Evolutionary conservation across 1,140 invertebrate genomes (phyloP).

Genomic region (Halictus rubicundus): DNA sequence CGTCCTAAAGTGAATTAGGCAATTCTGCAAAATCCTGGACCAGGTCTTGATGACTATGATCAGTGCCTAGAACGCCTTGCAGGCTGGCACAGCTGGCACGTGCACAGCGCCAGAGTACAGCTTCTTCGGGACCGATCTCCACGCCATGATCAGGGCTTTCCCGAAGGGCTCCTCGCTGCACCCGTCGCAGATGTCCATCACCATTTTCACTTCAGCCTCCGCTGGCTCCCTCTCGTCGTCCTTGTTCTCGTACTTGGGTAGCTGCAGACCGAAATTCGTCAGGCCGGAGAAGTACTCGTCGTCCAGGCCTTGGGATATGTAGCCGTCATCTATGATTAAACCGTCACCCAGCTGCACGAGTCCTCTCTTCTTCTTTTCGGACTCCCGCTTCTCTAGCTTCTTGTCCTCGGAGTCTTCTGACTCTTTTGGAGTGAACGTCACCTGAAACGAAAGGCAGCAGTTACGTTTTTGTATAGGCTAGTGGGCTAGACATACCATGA

Average conservation of each 20-base stretch:
- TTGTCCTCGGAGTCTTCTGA: conserved; percentile 31
- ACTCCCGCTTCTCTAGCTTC: conserved; percentile 54
- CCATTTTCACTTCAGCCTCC: conserved; percentile 88
- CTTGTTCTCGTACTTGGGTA: conserved; percentile 79
- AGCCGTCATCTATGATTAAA: conserved; percentile 84
- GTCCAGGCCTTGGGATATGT: conserved; percentile 72
- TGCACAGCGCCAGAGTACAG: conserved; percentile 87
- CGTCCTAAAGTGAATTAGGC: no score
- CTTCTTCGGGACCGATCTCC: conserved; percentile 88
- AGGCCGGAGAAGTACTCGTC: conserved; percentile 81
- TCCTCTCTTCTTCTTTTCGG: conserved; percentile 81
- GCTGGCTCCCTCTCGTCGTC: conserved; percentile 89
- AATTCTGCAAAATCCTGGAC: neutral
- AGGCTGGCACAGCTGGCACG: conserved; percentile 84
- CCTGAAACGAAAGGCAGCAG: conserved; percentile 27
- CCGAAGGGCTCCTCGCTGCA: conserved; percentile 88
- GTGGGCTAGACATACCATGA: no score
- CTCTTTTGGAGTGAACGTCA: conserved; percentile 52
- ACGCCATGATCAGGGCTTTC: conserved; percentile 87
- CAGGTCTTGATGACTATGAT: neutral
- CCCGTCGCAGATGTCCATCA: conserved; percentile 88
- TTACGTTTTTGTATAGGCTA: no score
- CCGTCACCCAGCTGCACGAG: conserved; percentile 84
- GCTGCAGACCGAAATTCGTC: conserved; percentile 84
- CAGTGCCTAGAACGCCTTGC: conserved; percentile 85